Conservation (phyloP, 2,113 vertebrate genomes). For the Aspidoscelis tigris region DNA sequence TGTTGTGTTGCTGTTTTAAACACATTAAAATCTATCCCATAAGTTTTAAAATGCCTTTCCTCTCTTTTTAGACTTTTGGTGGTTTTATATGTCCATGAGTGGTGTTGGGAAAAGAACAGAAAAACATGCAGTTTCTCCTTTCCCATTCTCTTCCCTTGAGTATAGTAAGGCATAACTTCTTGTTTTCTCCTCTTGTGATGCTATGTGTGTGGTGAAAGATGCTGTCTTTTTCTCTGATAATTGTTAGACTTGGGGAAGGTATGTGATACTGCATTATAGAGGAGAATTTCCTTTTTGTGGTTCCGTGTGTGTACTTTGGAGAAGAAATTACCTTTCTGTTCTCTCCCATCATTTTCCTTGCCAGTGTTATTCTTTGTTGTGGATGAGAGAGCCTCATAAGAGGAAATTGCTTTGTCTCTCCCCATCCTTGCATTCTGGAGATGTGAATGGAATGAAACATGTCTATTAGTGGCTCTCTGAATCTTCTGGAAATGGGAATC, state of each 20-base stretch:
- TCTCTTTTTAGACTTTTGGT: not conserved
- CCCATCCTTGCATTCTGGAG: not conserved
- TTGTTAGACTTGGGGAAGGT: not conserved
- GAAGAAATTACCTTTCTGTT: not conserved
- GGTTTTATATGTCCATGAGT: not conserved
- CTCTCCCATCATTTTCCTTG: not conserved
- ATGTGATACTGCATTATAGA: not conserved
- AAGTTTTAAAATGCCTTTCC: not conserved
- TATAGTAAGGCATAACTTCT: conserved; percentile 3
- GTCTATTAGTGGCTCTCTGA: not conserved
- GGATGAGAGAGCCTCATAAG: no score
- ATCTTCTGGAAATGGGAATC: not conserved
- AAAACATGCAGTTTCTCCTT: no score
- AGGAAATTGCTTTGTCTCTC: not conserved
- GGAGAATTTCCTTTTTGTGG: not conserved
- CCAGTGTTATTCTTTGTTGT: not conserved
- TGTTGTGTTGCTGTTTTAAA: no score
- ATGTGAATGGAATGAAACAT: not conserved
- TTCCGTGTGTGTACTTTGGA: not conserved
- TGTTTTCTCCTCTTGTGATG: not conserved
- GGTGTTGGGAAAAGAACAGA: no score
- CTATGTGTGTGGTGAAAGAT: not conserved
- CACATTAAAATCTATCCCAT: not conserved
- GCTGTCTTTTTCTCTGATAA: not conserved
- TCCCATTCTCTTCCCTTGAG: not conserved